Evolutionary conservation across 2,888 invertebrate genomes (phyloP).

Genomic region (Steromphala cineraria): DNA sequence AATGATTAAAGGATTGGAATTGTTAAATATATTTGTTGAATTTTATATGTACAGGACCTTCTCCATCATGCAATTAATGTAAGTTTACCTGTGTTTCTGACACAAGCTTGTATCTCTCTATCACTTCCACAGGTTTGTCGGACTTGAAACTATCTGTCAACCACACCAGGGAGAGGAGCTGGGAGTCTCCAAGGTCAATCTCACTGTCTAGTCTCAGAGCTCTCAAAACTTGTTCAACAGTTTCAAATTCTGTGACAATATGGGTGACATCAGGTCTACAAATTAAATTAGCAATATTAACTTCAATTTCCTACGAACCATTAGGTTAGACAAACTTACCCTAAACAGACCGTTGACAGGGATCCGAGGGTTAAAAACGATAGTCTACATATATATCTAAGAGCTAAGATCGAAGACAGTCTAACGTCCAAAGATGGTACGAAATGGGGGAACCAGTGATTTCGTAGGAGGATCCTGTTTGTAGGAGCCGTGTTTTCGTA

Average conservation of each 20-base stretch:
- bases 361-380: not conserved
- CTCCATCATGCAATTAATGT: not conserved
- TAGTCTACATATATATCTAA: not conserved
- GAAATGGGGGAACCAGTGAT: no score
- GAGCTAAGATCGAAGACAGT: no score
- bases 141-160: conserved; percentile 59
- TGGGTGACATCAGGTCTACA: conserved; percentile 39
- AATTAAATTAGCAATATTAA: not conserved
- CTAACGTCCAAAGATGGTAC: no score
- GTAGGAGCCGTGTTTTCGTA: no score
- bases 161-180: conserved; percentile 54
- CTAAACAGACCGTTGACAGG: no score
- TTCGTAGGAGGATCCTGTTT: no score
- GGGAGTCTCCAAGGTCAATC: not conserved
- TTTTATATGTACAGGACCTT: not conserved
- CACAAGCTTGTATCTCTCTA: conserved; percentile 37
- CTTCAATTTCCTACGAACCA: no score
- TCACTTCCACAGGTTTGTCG: conserved; percentile 44
- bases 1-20: no score
- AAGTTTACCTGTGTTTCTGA: not conserved
- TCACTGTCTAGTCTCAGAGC: conserved; percentile 31
- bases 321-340: no score
- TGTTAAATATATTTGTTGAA: not conserved
- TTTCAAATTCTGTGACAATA: conserved; percentile 42
- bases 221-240: conserved; percentile 39